Evolutionary conservation across 2,888 invertebrate species (phyloP).

Genomic region (Ecdyonurus torrentis): DNA sequence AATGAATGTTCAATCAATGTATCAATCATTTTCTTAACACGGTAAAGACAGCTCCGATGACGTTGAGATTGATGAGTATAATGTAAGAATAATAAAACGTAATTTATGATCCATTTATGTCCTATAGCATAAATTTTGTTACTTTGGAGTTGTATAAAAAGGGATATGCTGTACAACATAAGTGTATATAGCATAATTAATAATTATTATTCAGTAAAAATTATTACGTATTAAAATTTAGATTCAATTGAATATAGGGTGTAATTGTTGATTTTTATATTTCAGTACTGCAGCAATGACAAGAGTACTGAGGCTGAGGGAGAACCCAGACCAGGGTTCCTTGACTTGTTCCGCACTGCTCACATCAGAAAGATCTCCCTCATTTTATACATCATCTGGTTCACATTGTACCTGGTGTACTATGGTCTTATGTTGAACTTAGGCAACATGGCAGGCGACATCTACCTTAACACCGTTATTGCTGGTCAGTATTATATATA

Average conservation of each 20-base stretch:
- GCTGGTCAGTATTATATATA: too few species aligned
- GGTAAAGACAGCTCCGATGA: too few species aligned
- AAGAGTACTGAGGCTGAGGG: conserved; percentile 6
- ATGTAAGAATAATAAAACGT: too few species aligned
- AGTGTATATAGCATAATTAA: too few species aligned
- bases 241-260: not conserved
- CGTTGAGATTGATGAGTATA: too few species aligned
- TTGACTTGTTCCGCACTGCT: conserved; percentile 47
- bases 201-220: too few species aligned
- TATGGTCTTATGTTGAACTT: conserved; percentile 60
- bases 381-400: conserved; percentile 57
- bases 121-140: too few species aligned
- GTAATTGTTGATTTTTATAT: not conserved
- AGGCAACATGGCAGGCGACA: conserved; percentile 54
- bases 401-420: conserved; percentile 58
- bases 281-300: too few species aligned
- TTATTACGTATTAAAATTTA: too few species aligned
- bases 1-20: not conserved
- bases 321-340: conserved; percentile 29
- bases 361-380: conserved; percentile 48
- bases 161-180: too few species aligned
- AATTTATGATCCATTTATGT: too few species aligned
- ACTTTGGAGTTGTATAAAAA: too few species aligned
- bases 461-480: conserved; percentile 41
- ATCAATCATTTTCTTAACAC: not conserved